Conservation (phyloP, 2,113 vertebrate species). For the Neolamprologus sp. region DNA sequence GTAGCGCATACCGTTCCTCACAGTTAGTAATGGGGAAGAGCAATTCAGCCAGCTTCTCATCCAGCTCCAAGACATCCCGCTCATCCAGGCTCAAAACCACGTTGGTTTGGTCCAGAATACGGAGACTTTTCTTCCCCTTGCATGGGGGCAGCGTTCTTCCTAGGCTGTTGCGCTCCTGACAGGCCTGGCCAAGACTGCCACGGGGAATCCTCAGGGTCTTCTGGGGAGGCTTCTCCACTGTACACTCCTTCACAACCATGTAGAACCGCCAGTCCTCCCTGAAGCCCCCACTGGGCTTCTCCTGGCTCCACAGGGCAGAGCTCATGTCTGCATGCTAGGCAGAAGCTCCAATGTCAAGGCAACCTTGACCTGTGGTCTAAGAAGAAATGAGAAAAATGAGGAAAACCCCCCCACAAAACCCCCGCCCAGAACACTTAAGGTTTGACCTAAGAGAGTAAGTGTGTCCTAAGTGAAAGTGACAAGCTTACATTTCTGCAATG, state of each 20-base stretch:
- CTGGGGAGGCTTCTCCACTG: constrained; percentile 87
- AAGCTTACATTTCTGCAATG: not conserved
- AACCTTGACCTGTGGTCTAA: constrained; percentile 44
- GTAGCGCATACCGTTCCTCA: constrained; percentile 88
- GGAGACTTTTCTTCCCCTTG: constrained; percentile 92
- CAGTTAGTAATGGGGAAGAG: constrained; percentile 96
- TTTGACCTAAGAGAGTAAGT: not conserved
- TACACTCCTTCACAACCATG: constrained; percentile 90
- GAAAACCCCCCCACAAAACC: accelerated
- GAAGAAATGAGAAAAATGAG: not conserved
- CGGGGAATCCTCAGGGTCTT: constrained; percentile 88
- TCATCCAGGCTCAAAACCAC: constrained; percentile 87
- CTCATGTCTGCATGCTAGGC: constrained; percentile 82
- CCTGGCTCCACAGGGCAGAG: constrained; percentile 93
- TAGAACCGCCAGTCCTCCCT: constrained; percentile 94
- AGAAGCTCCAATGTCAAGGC: constrained; percentile 45
- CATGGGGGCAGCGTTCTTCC: constrained; percentile 82
- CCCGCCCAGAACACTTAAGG: not conserved
- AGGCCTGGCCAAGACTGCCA: constrained; percentile 89
- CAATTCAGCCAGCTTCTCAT: constrained; percentile 87
- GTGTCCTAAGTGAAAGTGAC: not conserved
- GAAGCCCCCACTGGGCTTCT: constrained; percentile 85
- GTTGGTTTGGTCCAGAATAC: constrained; percentile 90
- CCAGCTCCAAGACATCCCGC: constrained; percentile 87
- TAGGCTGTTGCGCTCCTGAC: constrained; percentile 87